These are phyloP conservation scores for Uromys caudimaculatus DNA, from an alignment of 2,797 vertebrate genomes.

Conservation along the genomic window DNA sequence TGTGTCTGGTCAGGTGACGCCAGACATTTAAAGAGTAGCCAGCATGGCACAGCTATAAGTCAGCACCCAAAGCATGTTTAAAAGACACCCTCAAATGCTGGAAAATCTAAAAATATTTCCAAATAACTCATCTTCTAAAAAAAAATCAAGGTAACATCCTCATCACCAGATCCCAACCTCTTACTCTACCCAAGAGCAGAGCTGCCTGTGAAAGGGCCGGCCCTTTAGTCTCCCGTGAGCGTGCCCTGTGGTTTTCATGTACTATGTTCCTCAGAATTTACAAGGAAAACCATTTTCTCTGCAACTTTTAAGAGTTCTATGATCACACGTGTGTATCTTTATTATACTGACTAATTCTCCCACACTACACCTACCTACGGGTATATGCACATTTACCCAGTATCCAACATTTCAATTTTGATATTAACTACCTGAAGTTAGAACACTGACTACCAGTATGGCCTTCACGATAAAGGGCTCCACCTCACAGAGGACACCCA, in stretches of 20 bases:
- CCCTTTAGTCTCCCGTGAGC: not conserved
- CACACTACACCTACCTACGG: not conserved
- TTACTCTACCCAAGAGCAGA: not conserved
- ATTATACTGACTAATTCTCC: not conserved
- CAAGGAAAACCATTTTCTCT: not conserved
- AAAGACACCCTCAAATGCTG: not conserved
- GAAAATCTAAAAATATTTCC: slow-evolving; percentile 41
- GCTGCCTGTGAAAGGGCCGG: not conserved
- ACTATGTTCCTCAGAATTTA: not conserved
- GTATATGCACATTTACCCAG: not conserved
- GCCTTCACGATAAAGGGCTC: not conserved
- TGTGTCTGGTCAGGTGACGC: not conserved
- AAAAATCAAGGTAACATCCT: not conserved
- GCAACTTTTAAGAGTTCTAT: not conserved
- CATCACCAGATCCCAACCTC: not conserved
- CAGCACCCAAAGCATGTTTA: not conserved
- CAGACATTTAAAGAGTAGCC: not conserved
- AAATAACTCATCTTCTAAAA: not conserved
- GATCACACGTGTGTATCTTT: not conserved
- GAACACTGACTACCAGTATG: not conserved
- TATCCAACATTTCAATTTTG: not conserved
- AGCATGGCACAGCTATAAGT: not conserved
- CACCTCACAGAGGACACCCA: not conserved
- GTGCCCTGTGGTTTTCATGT: not conserved
- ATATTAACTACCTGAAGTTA: not conserved